Percentiles rank a stretch among this genome's conserved stretches.
Evolutionary conservation across 1,140 invertebrate genomes (phyloP).

Genomic region (Achatina immaculata): DNA sequence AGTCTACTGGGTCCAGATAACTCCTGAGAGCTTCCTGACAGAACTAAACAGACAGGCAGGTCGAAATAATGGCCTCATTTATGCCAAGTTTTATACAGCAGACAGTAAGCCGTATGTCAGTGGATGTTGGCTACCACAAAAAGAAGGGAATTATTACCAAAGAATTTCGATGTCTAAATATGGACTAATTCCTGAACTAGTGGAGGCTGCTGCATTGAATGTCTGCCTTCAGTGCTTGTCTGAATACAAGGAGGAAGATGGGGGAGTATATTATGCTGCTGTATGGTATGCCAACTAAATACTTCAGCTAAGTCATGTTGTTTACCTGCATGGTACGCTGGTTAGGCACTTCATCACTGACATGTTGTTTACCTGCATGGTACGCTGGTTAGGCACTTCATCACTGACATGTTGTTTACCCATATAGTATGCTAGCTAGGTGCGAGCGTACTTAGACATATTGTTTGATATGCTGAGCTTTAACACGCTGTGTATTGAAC

Average conservation of each 20-base stretch:
- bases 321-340: too few relatives aligned
- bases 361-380: too few relatives aligned
- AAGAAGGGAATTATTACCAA: constrained; percentile 45
- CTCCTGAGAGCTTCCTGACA: constrained; percentile 49
- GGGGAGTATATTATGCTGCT: constrained; percentile 46
- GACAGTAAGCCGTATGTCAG: constrained; percentile 45
- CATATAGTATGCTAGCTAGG: too few relatives aligned
- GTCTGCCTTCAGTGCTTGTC: constrained; percentile 41
- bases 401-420: too few relatives aligned
- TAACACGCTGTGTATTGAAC: too few relatives aligned
- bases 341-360: too few relatives aligned
- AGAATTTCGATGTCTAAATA: constrained; percentile 49
- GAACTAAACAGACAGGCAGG: constrained; percentile 45
- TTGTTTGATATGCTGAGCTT: too few relatives aligned
- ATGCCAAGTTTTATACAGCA: constrained; percentile 49
- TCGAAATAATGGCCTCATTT: constrained; percentile 31
- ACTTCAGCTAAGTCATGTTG: too few relatives aligned
- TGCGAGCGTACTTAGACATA: too few relatives aligned
- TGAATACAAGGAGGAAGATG: constrained; percentile 48
- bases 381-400: too few relatives aligned
- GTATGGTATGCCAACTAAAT: constrained; percentile 43
- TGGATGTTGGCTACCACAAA: constrained; percentile 42
- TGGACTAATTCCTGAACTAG: constrained; percentile 54
- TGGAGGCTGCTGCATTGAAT: constrained; percentile 44
- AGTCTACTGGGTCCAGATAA: constrained; percentile 45